Evolutionary conservation across 2,888 invertebrate species (phyloP), one percentile per base, ranked within the genome.

Genomic region (Thymelicus sylvestris): DNA sequence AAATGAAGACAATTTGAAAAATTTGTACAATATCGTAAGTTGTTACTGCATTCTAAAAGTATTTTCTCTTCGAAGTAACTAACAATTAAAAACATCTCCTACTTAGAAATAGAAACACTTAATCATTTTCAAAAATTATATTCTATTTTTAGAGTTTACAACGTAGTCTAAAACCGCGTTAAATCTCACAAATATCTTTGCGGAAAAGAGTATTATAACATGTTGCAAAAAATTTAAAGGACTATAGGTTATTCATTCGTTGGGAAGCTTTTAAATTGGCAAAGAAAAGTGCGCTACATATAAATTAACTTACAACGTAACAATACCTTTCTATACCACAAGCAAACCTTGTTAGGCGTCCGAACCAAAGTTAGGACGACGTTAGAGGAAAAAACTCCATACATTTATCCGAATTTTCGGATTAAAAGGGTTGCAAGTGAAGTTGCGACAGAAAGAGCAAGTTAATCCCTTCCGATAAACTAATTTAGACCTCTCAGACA

Each of bases 381-480:
- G 55, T 55, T 44, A 38, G 31, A 55, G 63, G 48, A 64, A 59
- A 64, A 69, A 69, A 57, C 47, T 44, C 12, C 24, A 39, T 48
- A 63, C 57, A 64, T 64, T 64, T 57, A 63, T 57, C 68, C 68
- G 44, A 64, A 64, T 69, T 69, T 69, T 47, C 47, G 69, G 64
- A 64, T 63, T 68, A 67, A 69, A 69, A 64, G 69, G 69, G 63
- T 69, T 64, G 64, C 63, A 69, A 57, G 59, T 44, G 48, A 59
- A 69, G 57, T 69, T 64, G 57, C 39, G 48, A 48, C 64, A 69
- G 59, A 59, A 59, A 69, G 63, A 50, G 61, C 41, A 44, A 24
- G 24, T 59, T 70, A 65, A 70, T 70, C 69, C 69, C 24, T 47
- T 59, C 47, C 59, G 64, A 65, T 70, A 70, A 65, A 70, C 50